These are phyloP conservation scores for Tragulus kanchil DNA, from an alignment of 2,113 vertebrate species.

Conservation along the genomic window DNA sequence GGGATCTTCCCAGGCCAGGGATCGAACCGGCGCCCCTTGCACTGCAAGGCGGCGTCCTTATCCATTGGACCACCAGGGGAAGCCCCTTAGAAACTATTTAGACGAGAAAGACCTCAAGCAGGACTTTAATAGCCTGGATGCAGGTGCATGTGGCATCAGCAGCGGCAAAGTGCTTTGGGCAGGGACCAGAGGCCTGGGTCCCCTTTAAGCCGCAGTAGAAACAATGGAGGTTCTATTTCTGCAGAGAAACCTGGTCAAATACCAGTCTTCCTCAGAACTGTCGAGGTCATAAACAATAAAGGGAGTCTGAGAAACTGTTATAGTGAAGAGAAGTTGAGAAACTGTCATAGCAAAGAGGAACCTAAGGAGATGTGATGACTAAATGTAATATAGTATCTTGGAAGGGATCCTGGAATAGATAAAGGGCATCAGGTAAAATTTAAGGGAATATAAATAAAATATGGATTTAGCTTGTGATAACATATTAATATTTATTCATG, in stretches of 20 bases:
- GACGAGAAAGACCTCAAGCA: background rate
- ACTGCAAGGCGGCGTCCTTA: too few relatives aligned
- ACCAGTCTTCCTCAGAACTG: background rate
- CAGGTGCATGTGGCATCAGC: background rate
- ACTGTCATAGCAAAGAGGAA: background rate
- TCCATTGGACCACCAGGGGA: too few relatives aligned
- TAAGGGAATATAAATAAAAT: slow-evolving; percentile 38
- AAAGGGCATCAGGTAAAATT: slow-evolving; percentile 13
- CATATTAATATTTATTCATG: background rate
- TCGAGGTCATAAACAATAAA: background rate
- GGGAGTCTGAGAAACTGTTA: background rate
- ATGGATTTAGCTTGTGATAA: background rate
- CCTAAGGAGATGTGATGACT: background rate
- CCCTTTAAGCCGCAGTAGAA: background rate
- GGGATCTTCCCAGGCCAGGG: too few relatives aligned
- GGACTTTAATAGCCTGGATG: background rate
- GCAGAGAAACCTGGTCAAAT: too few relatives aligned
- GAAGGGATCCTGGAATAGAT: background rate
- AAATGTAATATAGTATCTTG: background rate
- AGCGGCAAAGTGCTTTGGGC: background rate
- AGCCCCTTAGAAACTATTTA: too few relatives aligned
- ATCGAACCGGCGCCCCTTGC: too few relatives aligned
- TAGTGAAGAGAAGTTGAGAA: background rate
- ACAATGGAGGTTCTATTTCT: background rate
- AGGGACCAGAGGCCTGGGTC: background rate